These are phyloP conservation scores for Aplochiton taeniatus DNA, from an alignment of 2,797 vertebrate species.

Conservation along the genomic window DNA sequence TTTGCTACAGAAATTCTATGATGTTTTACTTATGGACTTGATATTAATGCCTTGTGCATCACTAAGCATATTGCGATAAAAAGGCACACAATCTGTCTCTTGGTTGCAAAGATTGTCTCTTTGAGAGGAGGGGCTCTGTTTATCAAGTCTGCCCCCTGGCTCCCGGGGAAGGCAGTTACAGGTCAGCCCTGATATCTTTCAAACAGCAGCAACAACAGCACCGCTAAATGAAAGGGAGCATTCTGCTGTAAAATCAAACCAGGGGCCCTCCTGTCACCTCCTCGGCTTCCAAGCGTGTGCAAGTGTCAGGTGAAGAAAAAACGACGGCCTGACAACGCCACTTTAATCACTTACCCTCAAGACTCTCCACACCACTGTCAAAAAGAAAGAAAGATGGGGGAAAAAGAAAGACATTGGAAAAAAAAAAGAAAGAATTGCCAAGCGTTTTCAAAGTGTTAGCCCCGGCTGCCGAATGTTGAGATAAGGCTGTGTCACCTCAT, in stretches of 20 bases:
- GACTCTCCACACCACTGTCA: slow-evolving; percentile 50
- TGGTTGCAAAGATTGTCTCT: slow-evolving; percentile 2
- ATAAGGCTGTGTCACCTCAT: slow-evolving; percentile 49
- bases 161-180: slow-evolving; percentile 34
- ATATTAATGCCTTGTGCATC: too few relatives aligned
- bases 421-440: slow-evolving; percentile 45
- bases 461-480: slow-evolving; percentile 33
- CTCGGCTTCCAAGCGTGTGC: slow-evolving; percentile 60
- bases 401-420: slow-evolving; percentile 15
- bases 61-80: slow-evolving; percentile 16
- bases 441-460: slow-evolving; percentile 48
- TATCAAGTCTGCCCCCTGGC: slow-evolving; percentile 29
- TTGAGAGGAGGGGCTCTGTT: slow-evolving; percentile 28
- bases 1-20: too few relatives aligned
- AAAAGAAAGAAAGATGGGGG: slow-evolving; percentile 18
- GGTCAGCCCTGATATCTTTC: slow-evolving; percentile 52
- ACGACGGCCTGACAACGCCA: slow-evolving; percentile 61
- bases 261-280: slow-evolving; percentile 42
- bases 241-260: slow-evolving; percentile 67
- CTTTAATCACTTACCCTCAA: slow-evolving; percentile 62
- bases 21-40: too few relatives aligned
- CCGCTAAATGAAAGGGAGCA: slow-evolving; percentile 50
- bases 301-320: slow-evolving; percentile 60
- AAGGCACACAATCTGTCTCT: slow-evolving; percentile 16
- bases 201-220: slow-evolving; percentile 57